These are phyloP conservation scores for Cephus nigrinus DNA, from an alignment of 2,888 invertebrate genomes.

Conservation along the genomic window DNA sequence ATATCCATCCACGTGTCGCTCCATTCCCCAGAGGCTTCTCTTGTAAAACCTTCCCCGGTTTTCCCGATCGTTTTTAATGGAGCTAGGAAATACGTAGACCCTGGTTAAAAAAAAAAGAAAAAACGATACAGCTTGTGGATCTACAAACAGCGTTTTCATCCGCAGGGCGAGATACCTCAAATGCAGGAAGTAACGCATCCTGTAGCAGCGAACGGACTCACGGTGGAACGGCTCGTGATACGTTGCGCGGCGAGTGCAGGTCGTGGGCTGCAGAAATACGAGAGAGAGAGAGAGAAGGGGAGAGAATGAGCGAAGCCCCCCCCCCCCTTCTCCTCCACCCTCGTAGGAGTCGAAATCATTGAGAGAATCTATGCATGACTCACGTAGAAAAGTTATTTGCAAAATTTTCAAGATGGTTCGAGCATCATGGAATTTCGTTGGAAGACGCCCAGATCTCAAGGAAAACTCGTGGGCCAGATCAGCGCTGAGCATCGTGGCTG, in stretches of 20 bases:
- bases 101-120: conserved; percentile 13
- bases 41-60: conserved; percentile 24
- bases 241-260: too few species aligned
- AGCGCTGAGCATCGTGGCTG: neutral
- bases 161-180: conserved; percentile 29
- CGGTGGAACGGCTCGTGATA: too few species aligned
- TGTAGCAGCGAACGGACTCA: conserved; percentile 15
- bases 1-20: conserved; percentile 16
- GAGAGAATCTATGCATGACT: too few species aligned
- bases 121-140: conserved; percentile 47
- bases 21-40: conserved; percentile 8
- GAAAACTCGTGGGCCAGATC: neutral
- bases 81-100: neutral
- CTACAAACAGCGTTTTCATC: conserved; percentile 23
- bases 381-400: too few species aligned
- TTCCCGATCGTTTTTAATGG: conserved; percentile 36
- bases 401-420: too few species aligned
- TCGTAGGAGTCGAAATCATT: neutral
- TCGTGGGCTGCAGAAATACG: too few species aligned
- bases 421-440: too few species aligned
- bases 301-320: neutral
- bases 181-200: conserved; percentile 53
- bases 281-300: too few species aligned
- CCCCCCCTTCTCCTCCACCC: too few species aligned
- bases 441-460: neutral